These are phyloP conservation scores for Drosophila aldrichi DNA, from an alignment of 2,888 invertebrate species.

Conservation along the genomic window DNA sequence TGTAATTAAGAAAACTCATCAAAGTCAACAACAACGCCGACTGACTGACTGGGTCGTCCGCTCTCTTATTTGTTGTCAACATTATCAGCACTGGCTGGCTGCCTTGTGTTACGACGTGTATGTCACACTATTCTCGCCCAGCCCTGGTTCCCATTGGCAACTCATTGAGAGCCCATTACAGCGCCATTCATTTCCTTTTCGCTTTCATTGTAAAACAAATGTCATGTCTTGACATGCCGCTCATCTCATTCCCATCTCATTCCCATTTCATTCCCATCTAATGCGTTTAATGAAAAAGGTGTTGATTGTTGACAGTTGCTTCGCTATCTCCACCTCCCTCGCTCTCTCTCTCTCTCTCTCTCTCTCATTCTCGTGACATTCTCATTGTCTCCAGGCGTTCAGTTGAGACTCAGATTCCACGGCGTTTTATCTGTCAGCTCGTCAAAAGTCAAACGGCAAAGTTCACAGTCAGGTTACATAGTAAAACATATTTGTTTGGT, in stretches of 20 bases:
- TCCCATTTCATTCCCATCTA: constrained; percentile 54
- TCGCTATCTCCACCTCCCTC: constrained; percentile 3
- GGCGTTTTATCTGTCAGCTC: constrained; percentile 52
- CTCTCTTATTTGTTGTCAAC: constrained; percentile 65
- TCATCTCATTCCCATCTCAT: constrained; percentile 16
- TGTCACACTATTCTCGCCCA: constrained; percentile 44
- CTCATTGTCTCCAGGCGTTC: constrained; percentile 38
- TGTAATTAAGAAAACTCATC: constrained; percentile 81
- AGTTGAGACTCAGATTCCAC: constrained; percentile 47
- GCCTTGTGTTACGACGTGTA: constrained; percentile 6
- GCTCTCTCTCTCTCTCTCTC: no score
- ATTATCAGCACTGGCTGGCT: constrained; percentile 45
- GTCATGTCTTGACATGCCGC: constrained; percentile 57
- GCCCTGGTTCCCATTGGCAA: constrained; percentile 25
- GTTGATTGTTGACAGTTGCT: constrained; percentile 77
- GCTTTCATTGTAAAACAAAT: constrained; percentile 76
- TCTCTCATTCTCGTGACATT: background rate
- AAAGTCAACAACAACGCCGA: constrained; percentile 73
- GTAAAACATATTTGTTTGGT: constrained; percentile 61
- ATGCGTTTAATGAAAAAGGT: constrained; percentile 81
- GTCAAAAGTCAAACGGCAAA: constrained; percentile 50
- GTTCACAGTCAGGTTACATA: constrained; percentile 33
- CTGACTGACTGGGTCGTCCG: constrained; percentile 35
- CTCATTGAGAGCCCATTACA: constrained; percentile 52
- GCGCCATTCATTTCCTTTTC: constrained; percentile 72